phyloP scores from a whole-genome alignment of 2,888 invertebrate species.

The Glaucopsyche alexis region DNA sequence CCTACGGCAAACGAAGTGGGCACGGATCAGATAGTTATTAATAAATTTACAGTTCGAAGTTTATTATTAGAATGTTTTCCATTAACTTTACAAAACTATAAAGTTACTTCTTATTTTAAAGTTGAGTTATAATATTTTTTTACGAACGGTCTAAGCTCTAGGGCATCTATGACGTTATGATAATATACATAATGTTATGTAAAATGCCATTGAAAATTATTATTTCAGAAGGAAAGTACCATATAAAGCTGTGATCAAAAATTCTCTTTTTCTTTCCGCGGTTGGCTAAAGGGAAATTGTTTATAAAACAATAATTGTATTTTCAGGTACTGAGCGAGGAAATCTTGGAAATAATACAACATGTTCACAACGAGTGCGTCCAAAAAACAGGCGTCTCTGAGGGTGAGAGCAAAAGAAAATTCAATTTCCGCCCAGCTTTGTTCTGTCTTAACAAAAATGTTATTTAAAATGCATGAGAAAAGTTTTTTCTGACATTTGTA shows the following conservation, averaged over 20 bases:
- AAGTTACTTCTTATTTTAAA: no score
- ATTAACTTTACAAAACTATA: no score
- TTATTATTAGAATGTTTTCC: no score
- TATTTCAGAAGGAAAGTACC: no score
- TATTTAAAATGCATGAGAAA: slow-evolving; percentile 29
- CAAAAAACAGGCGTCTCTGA: slow-evolving; percentile 70
- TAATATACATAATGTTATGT: no score
- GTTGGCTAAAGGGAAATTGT: slow-evolving; percentile 39
- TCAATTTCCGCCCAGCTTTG: slow-evolving; percentile 65
- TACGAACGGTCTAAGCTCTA: no score
- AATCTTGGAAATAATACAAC: slow-evolving; percentile 75
- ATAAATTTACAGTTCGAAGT: no score
- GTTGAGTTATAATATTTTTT: no score
- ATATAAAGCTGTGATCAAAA: slow-evolving; percentile 2
- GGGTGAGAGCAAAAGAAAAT: slow-evolving; percentile 69
- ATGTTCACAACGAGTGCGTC: slow-evolving; percentile 73
- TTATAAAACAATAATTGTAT: slow-evolving; percentile 44
- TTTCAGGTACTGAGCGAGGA: slow-evolving; percentile 75
- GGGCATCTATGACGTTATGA: no score
- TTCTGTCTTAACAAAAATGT: slow-evolving; percentile 43
- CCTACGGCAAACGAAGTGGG: no score
- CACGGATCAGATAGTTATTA: no score
- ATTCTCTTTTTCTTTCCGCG: background rate
- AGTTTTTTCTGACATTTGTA: slow-evolving; percentile 14
- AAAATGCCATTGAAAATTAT: no score